phyloP scores from a whole-genome alignment of 2,113 vertebrate genomes.

The Scytalopus superciliaris region DNA sequence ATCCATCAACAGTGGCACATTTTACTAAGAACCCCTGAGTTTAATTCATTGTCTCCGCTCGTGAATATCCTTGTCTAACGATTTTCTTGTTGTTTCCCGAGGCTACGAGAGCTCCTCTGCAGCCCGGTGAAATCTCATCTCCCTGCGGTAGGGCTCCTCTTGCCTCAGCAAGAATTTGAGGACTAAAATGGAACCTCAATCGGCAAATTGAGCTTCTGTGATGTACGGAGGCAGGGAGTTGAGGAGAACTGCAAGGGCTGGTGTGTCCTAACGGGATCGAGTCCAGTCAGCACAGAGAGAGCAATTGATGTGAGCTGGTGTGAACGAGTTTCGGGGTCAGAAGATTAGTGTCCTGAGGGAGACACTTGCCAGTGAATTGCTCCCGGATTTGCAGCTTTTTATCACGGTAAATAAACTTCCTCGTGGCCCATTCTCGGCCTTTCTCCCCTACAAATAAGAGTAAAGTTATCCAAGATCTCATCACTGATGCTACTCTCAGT shows the following conservation, averaged over 20 bases:
- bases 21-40: not conserved
- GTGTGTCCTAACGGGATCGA: accelerated
- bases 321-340: not conserved
- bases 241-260: not conserved
- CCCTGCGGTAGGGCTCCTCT: not conserved
- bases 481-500: not conserved
- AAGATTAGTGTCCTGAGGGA: not conserved
- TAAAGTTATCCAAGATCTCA: not conserved
- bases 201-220: not conserved
- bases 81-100: not conserved
- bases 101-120: not conserved
- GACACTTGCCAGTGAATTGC: not conserved
- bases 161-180: not conserved
- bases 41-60: not conserved
- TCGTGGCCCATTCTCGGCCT: not conserved
- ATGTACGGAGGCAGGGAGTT: not conserved
- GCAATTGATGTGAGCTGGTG: not conserved
- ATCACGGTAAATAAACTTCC: not conserved
- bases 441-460: not conserved
- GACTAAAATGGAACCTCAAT: not conserved
- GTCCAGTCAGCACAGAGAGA: not conserved
- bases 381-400: not conserved
- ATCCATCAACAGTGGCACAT: not conserved
- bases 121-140: not conserved
- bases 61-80: not conserved